Percentiles rank a stretch among this genome's conserved stretches.
Conservation (phyloP, 2,113 vertebrate genomes). For the Leptodactylus fuscus region DNA sequence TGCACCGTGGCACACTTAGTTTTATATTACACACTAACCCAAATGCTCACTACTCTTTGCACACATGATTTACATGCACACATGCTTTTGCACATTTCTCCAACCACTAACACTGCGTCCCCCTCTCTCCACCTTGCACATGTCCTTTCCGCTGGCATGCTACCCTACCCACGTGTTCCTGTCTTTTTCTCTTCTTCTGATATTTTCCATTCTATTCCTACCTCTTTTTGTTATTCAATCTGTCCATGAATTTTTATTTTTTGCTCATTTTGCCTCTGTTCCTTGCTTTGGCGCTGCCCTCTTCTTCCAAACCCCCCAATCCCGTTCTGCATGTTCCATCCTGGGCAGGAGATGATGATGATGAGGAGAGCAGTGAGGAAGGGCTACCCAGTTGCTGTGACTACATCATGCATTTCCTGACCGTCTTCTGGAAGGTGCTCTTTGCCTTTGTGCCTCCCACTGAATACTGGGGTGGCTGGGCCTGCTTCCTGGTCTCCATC, state of each 20-base stretch:
- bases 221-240: background rate
- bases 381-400: constrained; percentile 83
- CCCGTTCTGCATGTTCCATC: constrained; percentile 42
- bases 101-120: constrained; percentile 42
- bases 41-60: background rate
- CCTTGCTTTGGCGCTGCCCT: background rate
- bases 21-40: constrained; percentile 4
- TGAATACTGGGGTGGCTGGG: constrained; percentile 87
- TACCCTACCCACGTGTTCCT: background rate
- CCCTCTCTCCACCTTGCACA: constrained; percentile 9
- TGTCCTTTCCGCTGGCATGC: background rate
- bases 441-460: constrained; percentile 86
- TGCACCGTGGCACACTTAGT: constrained; percentile 25
- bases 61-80: constrained; percentile 15
- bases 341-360: constrained; percentile 79
- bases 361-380: constrained; percentile 82
- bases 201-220: background rate
- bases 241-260: background rate
- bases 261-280: constrained; percentile 30
- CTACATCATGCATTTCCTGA: constrained; percentile 89
- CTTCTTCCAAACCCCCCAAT: background rate
- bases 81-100: constrained; percentile 37
- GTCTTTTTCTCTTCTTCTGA: background rate
- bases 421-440: constrained; percentile 87
- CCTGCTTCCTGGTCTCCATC: constrained; percentile 84